phyloP scores from a whole-genome alignment of 2,113 vertebrate genomes.

The Nyctibius bracteatus region DNA sequence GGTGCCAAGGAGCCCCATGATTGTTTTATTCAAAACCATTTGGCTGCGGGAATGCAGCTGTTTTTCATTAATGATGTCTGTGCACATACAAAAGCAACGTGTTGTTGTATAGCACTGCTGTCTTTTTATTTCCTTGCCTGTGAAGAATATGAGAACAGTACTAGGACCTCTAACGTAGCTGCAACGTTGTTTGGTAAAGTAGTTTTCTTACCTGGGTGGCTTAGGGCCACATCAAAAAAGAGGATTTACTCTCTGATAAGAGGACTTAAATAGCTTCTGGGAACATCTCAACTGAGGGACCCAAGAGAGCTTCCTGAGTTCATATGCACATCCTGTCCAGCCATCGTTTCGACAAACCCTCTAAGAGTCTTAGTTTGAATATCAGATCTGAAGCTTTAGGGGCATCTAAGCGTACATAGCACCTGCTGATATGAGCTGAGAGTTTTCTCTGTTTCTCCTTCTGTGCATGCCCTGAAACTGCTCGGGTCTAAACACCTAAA shows the following conservation, averaged over 20 bases:
- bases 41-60: background rate
- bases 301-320: accelerated
- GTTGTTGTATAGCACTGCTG: background rate
- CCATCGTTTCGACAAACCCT: background rate
- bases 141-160: background rate
- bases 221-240: background rate
- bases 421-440: background rate
- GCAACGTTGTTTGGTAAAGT: background rate
- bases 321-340: background rate
- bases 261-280: background rate
- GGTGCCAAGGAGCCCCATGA: constrained; percentile 13
- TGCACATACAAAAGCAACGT: background rate
- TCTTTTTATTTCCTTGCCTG: background rate
- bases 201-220: background rate
- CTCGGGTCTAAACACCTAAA: background rate
- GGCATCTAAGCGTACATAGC: background rate
- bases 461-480: background rate
- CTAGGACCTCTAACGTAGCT: background rate
- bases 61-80: background rate
- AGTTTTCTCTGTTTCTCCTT: background rate
- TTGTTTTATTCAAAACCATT: constrained; percentile 25
- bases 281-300: background rate
- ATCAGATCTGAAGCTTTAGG: background rate
- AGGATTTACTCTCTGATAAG: background rate
- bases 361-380: background rate